Base-by-base conservation (phyloP, 2,888 invertebrate species). In the Acrobasis consociella region DNA sequence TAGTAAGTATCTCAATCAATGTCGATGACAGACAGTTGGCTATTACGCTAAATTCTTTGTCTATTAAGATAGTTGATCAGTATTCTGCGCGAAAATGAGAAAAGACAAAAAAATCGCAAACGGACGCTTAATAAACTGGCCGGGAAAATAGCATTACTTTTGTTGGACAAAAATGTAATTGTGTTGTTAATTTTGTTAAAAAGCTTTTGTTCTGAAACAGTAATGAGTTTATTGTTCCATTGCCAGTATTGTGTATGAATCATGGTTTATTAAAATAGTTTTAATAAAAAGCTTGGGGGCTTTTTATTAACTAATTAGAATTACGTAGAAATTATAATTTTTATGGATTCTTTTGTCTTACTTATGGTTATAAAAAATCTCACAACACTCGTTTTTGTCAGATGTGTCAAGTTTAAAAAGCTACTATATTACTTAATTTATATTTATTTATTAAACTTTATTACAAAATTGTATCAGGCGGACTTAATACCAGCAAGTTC, bases 71-170 rank as follows among this genome's bases (percentile, higher is more conserved):
- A 56, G 2, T 0, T 16, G 15, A 55, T 55, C 55, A 17, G 10
- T 37, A 13, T 13, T 53, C 10, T 15, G 31, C n/a, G 62, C 60
- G 60, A 42, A 38, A 62, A 49, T 49, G 55, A 46, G 37, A 62
- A 62, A 62, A 49, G 55, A n/a, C 31, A 49, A 56, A 51, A 62
- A 53, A 53, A 55, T 62, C 37, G 49, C 49, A 55, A 49, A 37
- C 49, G 38, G 55, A 49, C 55, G 49, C 55, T 53, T 62, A 62
- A 62, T 55, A 62, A 62, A 55, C 55, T 55, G 62, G 7, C 53
- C 53, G 53, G 15, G 62, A 38, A 62, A 55, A 62, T 55, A 38
- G 38, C 49, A 53, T 60, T 60, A 51, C 39, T 55, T 62, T 55
- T 38, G 55, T 55, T 49, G 38, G 9, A 49, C 39, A 55, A 49